Evolutionary conservation across 2,797 vertebrate genomes (phyloP).

Genomic region (Coluber constrictor): DNA sequence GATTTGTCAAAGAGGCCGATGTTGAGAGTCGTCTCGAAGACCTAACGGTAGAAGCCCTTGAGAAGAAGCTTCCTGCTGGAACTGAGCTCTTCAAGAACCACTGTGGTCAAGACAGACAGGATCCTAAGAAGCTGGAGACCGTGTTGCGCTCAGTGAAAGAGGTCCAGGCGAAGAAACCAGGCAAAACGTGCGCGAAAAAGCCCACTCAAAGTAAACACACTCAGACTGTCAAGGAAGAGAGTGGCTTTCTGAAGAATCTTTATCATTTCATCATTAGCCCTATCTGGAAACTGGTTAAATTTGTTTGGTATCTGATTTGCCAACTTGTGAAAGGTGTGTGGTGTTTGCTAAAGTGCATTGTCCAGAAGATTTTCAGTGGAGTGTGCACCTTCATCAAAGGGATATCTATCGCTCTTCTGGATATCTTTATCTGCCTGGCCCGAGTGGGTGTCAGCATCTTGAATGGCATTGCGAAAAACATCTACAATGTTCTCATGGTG

Average conservation of each 20-base stretch:
- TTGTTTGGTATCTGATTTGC: constrained; percentile 58
- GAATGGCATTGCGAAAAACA: constrained; percentile 68
- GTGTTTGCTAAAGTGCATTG: constrained; percentile 61
- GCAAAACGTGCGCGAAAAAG: not conserved
- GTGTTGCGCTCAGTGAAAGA: constrained; percentile 61
- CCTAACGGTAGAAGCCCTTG: constrained; percentile 64
- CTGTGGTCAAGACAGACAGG: constrained; percentile 59
- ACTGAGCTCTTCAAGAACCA: constrained; percentile 66
- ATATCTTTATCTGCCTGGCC: constrained; percentile 69
- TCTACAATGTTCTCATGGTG: constrained; percentile 40
- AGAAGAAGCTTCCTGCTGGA: constrained; percentile 61
- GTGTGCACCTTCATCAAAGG: constrained; percentile 64
- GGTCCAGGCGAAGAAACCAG: constrained; percentile 60
- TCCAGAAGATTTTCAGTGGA: constrained; percentile 50
- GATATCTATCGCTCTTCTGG: constrained; percentile 66
- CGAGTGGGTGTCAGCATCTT: constrained; percentile 63
- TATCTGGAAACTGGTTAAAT: constrained; percentile 65
- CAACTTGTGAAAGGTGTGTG: constrained; percentile 61
- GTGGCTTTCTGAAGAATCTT: constrained; percentile 49
- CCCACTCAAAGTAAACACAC: not conserved
- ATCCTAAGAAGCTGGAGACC: constrained; percentile 60
- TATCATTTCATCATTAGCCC: constrained; percentile 57
- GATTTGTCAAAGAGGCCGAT: constrained; percentile 59
- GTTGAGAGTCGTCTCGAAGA: constrained; percentile 60
- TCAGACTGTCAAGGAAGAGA: not conserved